These are phyloP conservation scores for Oreochromis tanganicae DNA, from an alignment of 2,113 vertebrate species.

Conservation along the genomic window DNA sequence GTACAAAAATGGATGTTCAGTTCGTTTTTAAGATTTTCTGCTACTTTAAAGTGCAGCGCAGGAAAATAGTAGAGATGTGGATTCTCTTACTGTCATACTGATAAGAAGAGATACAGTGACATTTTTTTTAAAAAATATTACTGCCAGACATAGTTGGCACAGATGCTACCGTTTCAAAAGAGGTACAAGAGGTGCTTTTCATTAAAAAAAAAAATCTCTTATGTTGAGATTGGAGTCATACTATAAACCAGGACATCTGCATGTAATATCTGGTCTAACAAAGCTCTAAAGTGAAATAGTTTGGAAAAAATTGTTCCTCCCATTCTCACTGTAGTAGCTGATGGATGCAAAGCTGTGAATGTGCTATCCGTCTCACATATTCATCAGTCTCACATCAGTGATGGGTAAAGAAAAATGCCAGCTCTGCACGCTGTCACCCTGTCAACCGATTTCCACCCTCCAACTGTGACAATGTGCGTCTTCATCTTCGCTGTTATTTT, in stretches of 20 bases:
- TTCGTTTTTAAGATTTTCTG: background rate
- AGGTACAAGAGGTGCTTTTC: background rate
- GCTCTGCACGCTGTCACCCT: constrained; percentile 62
- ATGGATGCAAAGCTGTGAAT: constrained; percentile 12
- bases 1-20: background rate
- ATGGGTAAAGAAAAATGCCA: constrained; percentile 60
- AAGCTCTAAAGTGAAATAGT: background rate
- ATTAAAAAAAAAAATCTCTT: background rate
- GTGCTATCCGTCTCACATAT: constrained; percentile 39
- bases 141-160: background rate
- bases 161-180: background rate
- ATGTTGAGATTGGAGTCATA: background rate
- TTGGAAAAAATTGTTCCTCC: background rate
- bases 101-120: background rate
- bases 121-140: background rate
- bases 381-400: constrained; percentile 62
- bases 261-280: background rate
- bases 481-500: constrained; percentile 53
- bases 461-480: constrained; percentile 50
- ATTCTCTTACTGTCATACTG: background rate
- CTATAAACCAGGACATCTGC: background rate
- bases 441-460: constrained; percentile 52
- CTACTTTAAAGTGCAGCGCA: background rate
- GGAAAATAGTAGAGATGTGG: background rate
- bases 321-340: background rate